Evolutionary conservation across 1,140 invertebrate species (phyloP).

Genomic region (Geopemphigus sp.): DNA sequence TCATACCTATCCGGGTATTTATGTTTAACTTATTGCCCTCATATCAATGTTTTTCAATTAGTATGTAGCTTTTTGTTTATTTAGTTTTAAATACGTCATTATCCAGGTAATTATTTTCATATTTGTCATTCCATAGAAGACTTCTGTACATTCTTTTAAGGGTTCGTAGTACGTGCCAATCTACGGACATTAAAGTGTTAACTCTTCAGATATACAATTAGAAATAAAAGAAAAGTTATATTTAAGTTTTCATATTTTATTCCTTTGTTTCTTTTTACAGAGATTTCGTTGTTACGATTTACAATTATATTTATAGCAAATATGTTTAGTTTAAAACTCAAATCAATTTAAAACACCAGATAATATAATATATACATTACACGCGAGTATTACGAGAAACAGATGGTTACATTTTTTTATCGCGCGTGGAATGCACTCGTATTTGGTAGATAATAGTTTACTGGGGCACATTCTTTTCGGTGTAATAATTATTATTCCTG

Average conservation of each 20-base stretch:
- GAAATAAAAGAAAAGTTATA: background rate
- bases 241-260: background rate
- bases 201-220: background rate
- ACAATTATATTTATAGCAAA: conserved; percentile 15
- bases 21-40: background rate
- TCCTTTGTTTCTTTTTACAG: background rate
- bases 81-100: background rate
- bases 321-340: conserved; percentile 20
- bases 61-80: background rate
- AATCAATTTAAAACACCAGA: conserved; percentile 4
- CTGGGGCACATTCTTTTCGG: conserved; percentile 18
- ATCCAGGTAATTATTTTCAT: conserved; percentile 1
- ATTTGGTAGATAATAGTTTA: conserved; percentile 2
- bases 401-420: conserved; percentile 21
- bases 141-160: conserved; percentile 2
- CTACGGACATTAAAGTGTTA: background rate
- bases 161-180: background rate
- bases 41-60: background rate
- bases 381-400: conserved; percentile 6
- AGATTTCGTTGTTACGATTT: background rate
- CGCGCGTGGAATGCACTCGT: conserved; percentile 13
- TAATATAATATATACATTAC: background rate
- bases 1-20: background rate
- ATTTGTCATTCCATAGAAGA: background rate
- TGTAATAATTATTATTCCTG: background rate